Base-by-base conservation (phyloP, 2,113 vertebrate genomes). In the Cyanoliseus patagonus region DNA sequence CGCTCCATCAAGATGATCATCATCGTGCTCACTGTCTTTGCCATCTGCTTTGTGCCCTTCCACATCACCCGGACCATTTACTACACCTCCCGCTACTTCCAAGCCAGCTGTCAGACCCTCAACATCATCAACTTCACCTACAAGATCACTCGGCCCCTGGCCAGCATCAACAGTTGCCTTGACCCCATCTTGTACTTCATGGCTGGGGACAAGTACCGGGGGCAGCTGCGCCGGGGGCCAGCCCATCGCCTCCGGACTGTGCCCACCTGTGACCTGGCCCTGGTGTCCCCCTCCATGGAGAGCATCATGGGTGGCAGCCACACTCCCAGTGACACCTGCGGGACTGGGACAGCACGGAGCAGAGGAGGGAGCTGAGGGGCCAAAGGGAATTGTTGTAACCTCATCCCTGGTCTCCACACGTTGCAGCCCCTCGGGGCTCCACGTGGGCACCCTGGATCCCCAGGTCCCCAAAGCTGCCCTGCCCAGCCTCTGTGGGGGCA, bases 151-250 rank as follows among this genome's bases (percentile, higher is more conserved):
- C 97, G 99, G 31, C 99, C 99, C 3, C 97, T 99, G 95, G 99
- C 99, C 68, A 99, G 99, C 66, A 79, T 98, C 95, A 99, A 99
- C 97, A 99, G 99, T 96, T 99, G 99, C 95, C 98, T 99, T 3
- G 99, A 99, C 92, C 99, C 99, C 17, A 98, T 99, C 74, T 96
- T 99, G 20, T 99, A 99, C 97, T 98, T 99, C 95, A 97, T 99
- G 95, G 99, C 96, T 0, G 99, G 99, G 69, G 99, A 99, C 94
- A 98, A 98, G 55, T 99, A 99, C 87, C 98, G 98, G 57, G 97
- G 98, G 12, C 97, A 92, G 92, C 93, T 99, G 55, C 64, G 96
- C 47, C 94, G 88, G 8, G 96, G 92, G 24, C 96, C 98, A 7
- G 83, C 62, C 5, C 83, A 83, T 18, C 85, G 69, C 3, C n/a